phyloP scores from a whole-genome alignment of 2,113 vertebrate genomes.

The Halcyon malimbica region DNA sequence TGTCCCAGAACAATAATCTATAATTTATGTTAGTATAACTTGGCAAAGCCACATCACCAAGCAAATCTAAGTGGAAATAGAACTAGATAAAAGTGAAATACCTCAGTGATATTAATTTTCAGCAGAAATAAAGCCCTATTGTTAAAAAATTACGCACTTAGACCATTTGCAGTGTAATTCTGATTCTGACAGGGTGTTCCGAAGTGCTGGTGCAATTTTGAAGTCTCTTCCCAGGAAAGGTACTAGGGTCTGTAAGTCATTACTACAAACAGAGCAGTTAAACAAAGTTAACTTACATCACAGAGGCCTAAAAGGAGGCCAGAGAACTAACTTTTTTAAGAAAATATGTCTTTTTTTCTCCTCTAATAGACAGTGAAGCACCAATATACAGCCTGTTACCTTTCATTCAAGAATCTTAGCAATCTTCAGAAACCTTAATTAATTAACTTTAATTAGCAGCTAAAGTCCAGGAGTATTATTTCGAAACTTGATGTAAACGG shows the following conservation, averaged over 20 bases:
- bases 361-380: not conserved
- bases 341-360: not conserved
- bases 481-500: conserved; percentile 7
- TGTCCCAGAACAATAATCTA: not conserved
- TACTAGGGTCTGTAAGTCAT: not conserved
- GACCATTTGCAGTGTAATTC: not conserved
- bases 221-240: conserved; percentile 1
- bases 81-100: conserved; percentile 15
- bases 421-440: conserved; percentile 18
- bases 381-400: not conserved
- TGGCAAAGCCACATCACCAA: conserved; percentile 14
- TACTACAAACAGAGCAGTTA: conserved; percentile 5
- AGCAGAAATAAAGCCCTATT: conserved; percentile 35
- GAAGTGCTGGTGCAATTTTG: not conserved
- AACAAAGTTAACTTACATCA: not conserved
- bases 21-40: conserved; percentile 35
- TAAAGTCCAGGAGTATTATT: not conserved
- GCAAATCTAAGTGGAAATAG: not conserved
- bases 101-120: not conserved
- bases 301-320: not conserved
- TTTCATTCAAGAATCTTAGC: not conserved
- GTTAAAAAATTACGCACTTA: not conserved
- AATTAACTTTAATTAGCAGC: conserved; percentile 25
- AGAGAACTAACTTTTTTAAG: not conserved
- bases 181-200: conserved; percentile 1